Conservation (phyloP, 2,888 invertebrate genomes). For the Lucinisca nassula region DNA sequence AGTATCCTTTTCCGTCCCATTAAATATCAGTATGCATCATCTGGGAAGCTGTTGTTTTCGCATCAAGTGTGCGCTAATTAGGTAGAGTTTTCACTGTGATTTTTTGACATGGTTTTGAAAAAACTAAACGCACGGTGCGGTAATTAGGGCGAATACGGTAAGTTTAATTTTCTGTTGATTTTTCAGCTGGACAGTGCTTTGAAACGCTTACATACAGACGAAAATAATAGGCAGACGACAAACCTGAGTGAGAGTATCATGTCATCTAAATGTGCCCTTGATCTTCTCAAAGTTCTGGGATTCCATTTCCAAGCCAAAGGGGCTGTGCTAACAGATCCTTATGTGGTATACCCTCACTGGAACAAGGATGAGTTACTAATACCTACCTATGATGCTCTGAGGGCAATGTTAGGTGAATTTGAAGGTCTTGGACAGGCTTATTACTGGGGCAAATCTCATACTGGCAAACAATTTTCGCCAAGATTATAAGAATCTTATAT, state of each 20-base stretch:
- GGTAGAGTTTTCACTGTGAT: too few relatives aligned
- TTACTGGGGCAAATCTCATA: too few relatives aligned
- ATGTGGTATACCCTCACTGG: slow-evolving; percentile 86
- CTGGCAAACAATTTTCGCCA: too few relatives aligned
- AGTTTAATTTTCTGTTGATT: not conserved
- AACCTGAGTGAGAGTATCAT: slow-evolving; percentile 72
- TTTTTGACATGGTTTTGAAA: too few relatives aligned
- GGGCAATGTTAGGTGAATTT: slow-evolving; percentile 79
- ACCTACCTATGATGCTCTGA: slow-evolving; percentile 82
- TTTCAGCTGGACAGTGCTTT: slow-evolving; percentile 83
- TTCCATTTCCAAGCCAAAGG: slow-evolving; percentile 86
- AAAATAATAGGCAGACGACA: slow-evolving; percentile 80
- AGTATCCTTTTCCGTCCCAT: too few relatives aligned
- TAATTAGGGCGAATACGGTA: too few relatives aligned
- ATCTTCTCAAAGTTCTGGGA: slow-evolving; percentile 83
- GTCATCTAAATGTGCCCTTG: slow-evolving; percentile 71
- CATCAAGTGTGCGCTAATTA: too few relatives aligned
- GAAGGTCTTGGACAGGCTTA: too few relatives aligned
- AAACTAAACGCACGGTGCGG: too few relatives aligned
- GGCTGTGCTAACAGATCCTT: slow-evolving; percentile 75
- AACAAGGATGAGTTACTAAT: slow-evolving; percentile 84
- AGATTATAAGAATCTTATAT: too few relatives aligned
- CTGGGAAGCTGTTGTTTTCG: too few relatives aligned
- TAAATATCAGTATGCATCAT: too few relatives aligned
- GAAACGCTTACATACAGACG: slow-evolving; percentile 83